Percentiles rank a stretch among this genome's conserved stretches.
phyloP scores from a whole-genome alignment of 2,113 vertebrate genomes.

The Garra rufa region DNA sequence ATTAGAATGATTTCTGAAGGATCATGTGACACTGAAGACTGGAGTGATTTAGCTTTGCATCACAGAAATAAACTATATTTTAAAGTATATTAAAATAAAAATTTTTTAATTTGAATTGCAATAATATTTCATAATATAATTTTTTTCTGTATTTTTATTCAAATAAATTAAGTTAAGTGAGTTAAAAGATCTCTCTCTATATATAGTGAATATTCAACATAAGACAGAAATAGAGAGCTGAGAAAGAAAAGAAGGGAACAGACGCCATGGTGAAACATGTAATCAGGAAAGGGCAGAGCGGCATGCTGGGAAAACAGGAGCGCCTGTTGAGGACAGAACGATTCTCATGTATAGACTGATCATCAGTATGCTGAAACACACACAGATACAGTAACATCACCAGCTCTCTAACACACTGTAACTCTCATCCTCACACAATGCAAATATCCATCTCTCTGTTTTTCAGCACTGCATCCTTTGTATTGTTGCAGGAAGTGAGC shows the following conservation, averaged over 20 bases:
- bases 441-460: neutral
- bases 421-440: neutral
- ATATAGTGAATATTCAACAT: neutral
- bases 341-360: neutral
- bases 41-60: too few relatives aligned
- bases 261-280: conserved; percentile 15
- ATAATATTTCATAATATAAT: too few relatives aligned
- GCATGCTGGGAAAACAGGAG: conserved; percentile 10
- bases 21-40: too few relatives aligned
- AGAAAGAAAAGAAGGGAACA: neutral
- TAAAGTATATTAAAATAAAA: too few relatives aligned
- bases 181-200: too few relatives aligned
- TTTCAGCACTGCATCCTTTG: neutral
- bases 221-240: neutral
- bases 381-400: neutral
- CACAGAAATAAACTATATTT: too few relatives aligned
- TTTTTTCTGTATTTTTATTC: too few relatives aligned
- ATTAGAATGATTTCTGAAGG: too few relatives aligned
- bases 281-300: conserved; percentile 32
- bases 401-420: neutral
- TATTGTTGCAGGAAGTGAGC: neutral
- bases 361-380: neutral
- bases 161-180: too few relatives aligned
- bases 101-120: too few relatives aligned
- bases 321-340: conserved; percentile 28